Evolutionary conservation across 2,888 invertebrate genomes (phyloP), one percentile per base, ranked within the genome.

Genomic region (Muschampia plurimacula): DNA sequence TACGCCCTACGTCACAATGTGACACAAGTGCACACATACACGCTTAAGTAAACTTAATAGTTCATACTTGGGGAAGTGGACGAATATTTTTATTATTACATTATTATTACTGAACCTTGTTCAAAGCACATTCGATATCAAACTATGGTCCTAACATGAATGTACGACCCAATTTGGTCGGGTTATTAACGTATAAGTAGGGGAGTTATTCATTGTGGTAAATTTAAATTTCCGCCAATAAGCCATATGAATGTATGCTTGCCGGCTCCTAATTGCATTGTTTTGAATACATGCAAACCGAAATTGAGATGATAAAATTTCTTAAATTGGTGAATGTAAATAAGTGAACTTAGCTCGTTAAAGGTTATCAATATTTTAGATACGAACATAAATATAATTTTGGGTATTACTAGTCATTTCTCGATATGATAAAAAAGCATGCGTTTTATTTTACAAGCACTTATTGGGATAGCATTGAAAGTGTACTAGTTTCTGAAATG

Each of bases 201-300:
- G 84, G 85, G 82, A 79, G 76, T 73, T 77, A 82, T 85, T 74
- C 78, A 82, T 86, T 85, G 84, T 81, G 80, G 79, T 82, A 82
- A 79, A 85, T 84, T 84, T 77, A 82, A 84, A 82, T 83, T 83
- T 59, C 41, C 49, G 67, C 73, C 72, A 80, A 81, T 80, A 72
- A 67, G 66, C 22, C 66, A 49, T 59, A 70, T 65, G 59, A 46
- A 22, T 52, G 44, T 59, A 32, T 32, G 28, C 8, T 9, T 59
- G n/a, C 28, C 67, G 41, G 12, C 13, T 49, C 28, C 10, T 46
- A n/a, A 65, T 0, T 36, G 32, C 28, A 39, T 39, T 62, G 62
- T 32, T 32, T 59, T 59, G 5, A 12, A 44, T 5, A 44, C 2
- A 28, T 12, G 12, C 22, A 9, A 22, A 22, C 22, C 55, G 2